phyloP scores from a whole-genome alignment of 1,140 invertebrate species.

The Centruroides vittatus region DNA sequence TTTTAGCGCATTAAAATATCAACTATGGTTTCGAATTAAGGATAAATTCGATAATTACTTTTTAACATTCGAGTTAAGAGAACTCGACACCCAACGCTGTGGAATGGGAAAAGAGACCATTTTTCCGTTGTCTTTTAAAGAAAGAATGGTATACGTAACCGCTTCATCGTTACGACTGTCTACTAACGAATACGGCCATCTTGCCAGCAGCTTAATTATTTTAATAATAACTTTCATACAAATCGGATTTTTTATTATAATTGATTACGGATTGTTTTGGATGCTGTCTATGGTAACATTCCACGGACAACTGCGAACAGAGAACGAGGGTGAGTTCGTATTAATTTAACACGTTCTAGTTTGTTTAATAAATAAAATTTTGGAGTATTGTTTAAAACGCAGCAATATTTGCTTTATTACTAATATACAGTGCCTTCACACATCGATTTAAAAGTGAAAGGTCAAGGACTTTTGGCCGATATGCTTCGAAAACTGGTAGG shows the following conservation, averaged over 20 bases:
- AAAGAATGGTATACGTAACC: conserved; percentile 7
- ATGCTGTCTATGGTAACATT: conserved; percentile 23
- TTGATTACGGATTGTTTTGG: conserved; percentile 27
- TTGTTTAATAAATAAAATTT: too few species aligned
- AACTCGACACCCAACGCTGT: conserved; percentile 23
- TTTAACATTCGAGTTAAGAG: conserved; percentile 17
- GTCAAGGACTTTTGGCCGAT: not conserved
- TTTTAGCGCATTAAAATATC: conserved; percentile 19
- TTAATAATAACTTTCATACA: conserved; percentile 24
- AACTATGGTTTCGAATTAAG: conserved; percentile 21
- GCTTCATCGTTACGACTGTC: conserved; percentile 17
- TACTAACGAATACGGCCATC: conserved; percentile 16
- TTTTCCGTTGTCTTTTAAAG: conserved; percentile 20
- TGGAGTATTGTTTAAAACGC: too few species aligned
- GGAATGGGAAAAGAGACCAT: conserved; percentile 22
- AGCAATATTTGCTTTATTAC: not conserved
- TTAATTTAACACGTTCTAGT: too few species aligned
- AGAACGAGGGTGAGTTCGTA: conserved; percentile 8
- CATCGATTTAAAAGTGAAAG: not conserved
- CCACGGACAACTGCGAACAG: conserved; percentile 22
- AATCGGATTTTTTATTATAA: conserved; percentile 25
- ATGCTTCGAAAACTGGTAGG: too few species aligned
- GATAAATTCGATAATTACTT: conserved; percentile 26
- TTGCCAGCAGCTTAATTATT: conserved; percentile 21
- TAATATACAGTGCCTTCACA: not conserved